Evolutionary conservation across 2,113 vertebrate genomes (phyloP).

Genomic region (Coptodon rendalli): DNA sequence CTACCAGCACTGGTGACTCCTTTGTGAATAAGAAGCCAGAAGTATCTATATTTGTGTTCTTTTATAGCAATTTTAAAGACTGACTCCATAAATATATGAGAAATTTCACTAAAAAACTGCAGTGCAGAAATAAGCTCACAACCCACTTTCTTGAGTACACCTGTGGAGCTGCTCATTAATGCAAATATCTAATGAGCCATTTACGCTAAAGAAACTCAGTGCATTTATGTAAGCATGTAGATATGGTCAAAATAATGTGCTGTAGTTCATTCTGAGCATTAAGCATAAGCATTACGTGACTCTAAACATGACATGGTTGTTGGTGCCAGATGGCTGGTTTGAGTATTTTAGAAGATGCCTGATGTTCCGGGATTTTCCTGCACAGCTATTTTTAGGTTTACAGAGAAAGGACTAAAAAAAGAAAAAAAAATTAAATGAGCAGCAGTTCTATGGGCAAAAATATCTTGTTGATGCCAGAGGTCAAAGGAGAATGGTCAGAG

Average conservation of each 20-base stretch:
- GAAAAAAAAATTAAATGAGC: rapidly evolving
- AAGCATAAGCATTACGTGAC: not conserved
- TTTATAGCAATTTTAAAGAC: not conserved
- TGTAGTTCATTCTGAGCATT: not conserved
- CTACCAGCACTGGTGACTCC: not conserved
- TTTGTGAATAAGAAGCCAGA: not conserved
- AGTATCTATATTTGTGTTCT: not conserved
- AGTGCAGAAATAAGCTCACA: not conserved
- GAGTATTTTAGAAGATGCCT: not conserved
- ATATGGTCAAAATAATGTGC: not conserved
- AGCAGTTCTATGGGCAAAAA: not conserved
- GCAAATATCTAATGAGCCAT: not conserved
- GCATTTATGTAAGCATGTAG: not conserved
- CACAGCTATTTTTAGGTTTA: not conserved
- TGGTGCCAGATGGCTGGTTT: not conserved
- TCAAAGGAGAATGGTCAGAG: not conserved
- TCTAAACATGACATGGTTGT: not conserved
- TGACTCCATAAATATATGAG: not conserved
- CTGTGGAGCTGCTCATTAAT: not conserved
- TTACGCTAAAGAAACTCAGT: not conserved
- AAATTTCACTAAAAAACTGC: not conserved
- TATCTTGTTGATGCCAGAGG: not conserved
- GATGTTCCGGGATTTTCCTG: not conserved
- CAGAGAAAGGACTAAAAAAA: not conserved
- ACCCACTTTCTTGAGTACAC: not conserved